Evolutionary conservation across 2,797 vertebrate genomes (phyloP).

Genomic region (Microctenopoma lineatum): DNA sequence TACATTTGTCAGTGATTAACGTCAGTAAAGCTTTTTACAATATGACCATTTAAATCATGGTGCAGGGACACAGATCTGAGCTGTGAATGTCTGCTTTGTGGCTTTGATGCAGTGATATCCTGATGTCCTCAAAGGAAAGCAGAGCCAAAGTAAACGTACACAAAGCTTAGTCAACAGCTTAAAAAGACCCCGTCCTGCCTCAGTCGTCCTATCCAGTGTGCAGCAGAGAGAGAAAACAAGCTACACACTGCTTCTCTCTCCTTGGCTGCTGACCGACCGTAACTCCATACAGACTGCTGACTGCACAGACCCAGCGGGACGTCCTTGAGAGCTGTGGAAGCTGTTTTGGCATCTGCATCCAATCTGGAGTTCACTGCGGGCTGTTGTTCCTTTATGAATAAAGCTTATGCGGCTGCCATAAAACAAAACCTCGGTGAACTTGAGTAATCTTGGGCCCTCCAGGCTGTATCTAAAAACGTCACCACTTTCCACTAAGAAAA

Average conservation of each 20-base stretch:
- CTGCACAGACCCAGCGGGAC: slow-evolving; percentile 1
- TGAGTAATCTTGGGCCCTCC: not conserved
- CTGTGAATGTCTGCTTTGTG: slow-evolving; percentile 35
- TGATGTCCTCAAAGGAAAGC: slow-evolving; percentile 2
- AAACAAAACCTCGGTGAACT: slow-evolving; percentile 27
- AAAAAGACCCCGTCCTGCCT: not conserved
- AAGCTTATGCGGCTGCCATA: slow-evolving; percentile 3
- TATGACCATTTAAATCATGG: not conserved
- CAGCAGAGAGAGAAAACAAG: not conserved
- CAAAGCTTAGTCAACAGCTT: slow-evolving; percentile 16
- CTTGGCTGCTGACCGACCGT: slow-evolving; percentile 18
- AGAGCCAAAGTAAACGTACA: slow-evolving; percentile 38
- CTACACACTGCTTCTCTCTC: slow-evolving; percentile 18
- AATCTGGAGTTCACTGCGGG: slow-evolving; percentile 1
- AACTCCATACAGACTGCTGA: slow-evolving; percentile 18
- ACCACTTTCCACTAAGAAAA: not conserved
- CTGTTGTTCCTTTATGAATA: slow-evolving; percentile 2
- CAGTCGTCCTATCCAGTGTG: slow-evolving; percentile 15
- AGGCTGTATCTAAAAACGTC: not conserved
- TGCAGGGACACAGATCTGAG: not conserved
- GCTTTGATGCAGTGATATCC: slow-evolving; percentile 31
- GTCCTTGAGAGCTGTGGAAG: slow-evolving; percentile 27
- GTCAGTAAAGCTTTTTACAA: not conserved
- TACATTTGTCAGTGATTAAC: not conserved
- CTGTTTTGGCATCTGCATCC: slow-evolving; percentile 21